Base-by-base conservation (phyloP, 2,888 invertebrate genomes). In the Hesperia comma region DNA sequence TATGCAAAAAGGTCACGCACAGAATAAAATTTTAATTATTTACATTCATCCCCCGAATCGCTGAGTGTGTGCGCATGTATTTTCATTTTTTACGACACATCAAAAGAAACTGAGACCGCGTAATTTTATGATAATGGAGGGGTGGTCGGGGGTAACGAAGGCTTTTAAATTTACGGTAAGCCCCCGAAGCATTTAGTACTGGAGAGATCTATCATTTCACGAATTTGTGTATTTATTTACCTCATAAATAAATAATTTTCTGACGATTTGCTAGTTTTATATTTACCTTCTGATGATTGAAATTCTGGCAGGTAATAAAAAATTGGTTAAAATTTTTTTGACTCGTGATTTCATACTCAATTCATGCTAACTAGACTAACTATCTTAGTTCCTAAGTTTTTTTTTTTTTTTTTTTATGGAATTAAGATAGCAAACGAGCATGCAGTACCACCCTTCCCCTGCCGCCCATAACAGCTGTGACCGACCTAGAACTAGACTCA, bases 81-180 rank as follows among this genome's bases (percentile, higher is more conserved):
- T 84, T 85, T 84, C 82, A 83, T 86, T 85, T 88, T 87, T 88
- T 87, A 88, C 77, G 86, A 85, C 86, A 88, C 90, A 90, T 90
- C 88, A 91, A 89, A 89, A 88, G 90, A 90, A 91, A 90, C 89
- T 89, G 90, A 87, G 88, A 90, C 84, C 83, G 80, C 80, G 87
- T 88, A 85, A 90, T 88, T 91, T 91, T 91, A 91, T 91, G 91
- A 86, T 91, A 91, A 91, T 91, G 89, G 90, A 82, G 82, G 85
- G 82, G 80, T 79, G 82, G 81, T 84, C 78, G 79, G 77, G 79
- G 83, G 83, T 85, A 83, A 82, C 77, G 83, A 81, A 89, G 84
- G 86, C 90, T 89, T 88, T 91, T 88, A 90, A 89, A 90, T 90
- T 90, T 91, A 90, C 83, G 87, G 82, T 81, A 75, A 81, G 77